Base-by-base conservation (phyloP, 2,797 vertebrate genomes). In the Tangara arthus region DNA sequence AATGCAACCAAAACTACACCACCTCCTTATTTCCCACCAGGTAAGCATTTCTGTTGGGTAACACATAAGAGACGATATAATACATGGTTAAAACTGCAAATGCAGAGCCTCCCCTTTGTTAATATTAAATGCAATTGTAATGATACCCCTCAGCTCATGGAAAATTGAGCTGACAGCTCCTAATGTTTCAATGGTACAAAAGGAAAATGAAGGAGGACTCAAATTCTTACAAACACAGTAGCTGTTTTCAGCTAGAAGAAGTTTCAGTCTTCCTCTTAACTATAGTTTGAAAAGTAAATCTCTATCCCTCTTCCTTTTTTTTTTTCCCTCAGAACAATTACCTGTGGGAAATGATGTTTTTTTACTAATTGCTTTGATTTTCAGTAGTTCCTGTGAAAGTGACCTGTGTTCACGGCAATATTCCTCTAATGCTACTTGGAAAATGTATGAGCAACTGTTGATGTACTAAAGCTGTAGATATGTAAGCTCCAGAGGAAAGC, bases 11-110 rank as follows among this genome's bases (percentile, higher is more conserved):
- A 95, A 82, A 90, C 59, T 6, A 15, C 15, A 15, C 8, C n/a
- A 20, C 49, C 24, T 0, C 35, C 35, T 8, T 89, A 81, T 19
- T 95, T 97, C 72, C 92, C 91, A 64, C 96, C 97, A 42, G 98
- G 98, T 61, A 94, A 80, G 35, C 14, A 32, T 52, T 83, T 78
- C 4, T n/a, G 4, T 42, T 22, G 39, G 79, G 23, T 34, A 55
- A 28, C 55, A 70, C 23, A 23, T 64, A 63, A 75, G 37, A 87
- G 69, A 47, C 32, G 19, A 23, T 20, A 49, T 27, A 19, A n/a
- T 28, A 47, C 16, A 24, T 7, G 8, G 30, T 16, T 24, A 57
- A 49, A 55, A 22, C 11, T 27, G 22, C 37, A 84, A 68, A 77
- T 71, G 24, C 23, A 63, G 44, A 55, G 12, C 55, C 63, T 90